These are phyloP conservation scores for Momotus momota DNA, from an alignment of 2,797 vertebrate genomes.

Conservation along the genomic window DNA sequence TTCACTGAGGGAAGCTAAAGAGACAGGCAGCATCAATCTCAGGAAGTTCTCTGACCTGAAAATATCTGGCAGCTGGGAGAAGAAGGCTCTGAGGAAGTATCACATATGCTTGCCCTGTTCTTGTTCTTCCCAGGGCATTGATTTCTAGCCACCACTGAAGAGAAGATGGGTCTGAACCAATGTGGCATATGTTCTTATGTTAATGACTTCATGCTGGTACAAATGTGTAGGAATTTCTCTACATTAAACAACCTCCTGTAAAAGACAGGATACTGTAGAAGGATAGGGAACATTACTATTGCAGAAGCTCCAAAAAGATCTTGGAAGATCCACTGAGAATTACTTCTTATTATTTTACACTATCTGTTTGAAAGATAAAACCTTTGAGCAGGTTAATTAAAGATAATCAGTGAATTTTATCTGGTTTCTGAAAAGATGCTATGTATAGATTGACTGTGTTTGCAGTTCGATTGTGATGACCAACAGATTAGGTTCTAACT, in stretches of 20 bases:
- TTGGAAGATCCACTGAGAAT: background rate
- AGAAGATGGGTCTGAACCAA: constrained; percentile 55
- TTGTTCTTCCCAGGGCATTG: constrained; percentile 47
- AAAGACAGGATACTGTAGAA: background rate
- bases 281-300: background rate
- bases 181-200: constrained; percentile 58
- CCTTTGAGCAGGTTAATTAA: background rate
- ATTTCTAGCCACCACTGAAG: constrained; percentile 61
- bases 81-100: constrained; percentile 53
- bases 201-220: constrained; percentile 54
- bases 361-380: background rate
- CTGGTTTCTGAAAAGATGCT: background rate
- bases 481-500: background rate
- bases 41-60: constrained; percentile 65
- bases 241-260: background rate
- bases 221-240: constrained; percentile 52
- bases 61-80: constrained; percentile 63
- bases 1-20: constrained; percentile 21
- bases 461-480: background rate
- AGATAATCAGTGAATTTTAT: background rate
- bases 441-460: background rate
- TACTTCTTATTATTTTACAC: background rate
- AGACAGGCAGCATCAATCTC: constrained; percentile 55
- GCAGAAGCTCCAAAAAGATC: background rate
- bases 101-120: constrained; percentile 63